Base-by-base conservation (phyloP, 2,888 invertebrate species). In the Abscondita cerata region DNA sequence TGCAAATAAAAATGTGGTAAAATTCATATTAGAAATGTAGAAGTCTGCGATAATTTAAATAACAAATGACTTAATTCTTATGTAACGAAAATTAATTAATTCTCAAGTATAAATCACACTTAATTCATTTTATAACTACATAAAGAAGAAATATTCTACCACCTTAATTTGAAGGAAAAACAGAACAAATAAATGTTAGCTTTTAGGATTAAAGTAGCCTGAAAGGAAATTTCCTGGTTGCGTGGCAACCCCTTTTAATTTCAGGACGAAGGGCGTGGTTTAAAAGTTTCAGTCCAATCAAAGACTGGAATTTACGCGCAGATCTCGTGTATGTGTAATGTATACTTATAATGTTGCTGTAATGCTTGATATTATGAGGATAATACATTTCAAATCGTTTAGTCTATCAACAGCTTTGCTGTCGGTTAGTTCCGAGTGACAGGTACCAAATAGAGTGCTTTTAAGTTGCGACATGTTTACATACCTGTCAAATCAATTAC, bases 301-400 rank as follows among this genome's bases (percentile, higher is more conserved):
- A 53, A 68, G 52, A 33, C 36, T 47, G 63, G 65, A 59, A 68
- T 73, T 69, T 67, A 67, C 76, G 78, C 78, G 78, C 79, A 76
- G 71, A 65, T 72, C 73, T 73, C 71, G 68, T 71, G 72, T 72
- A 70, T 73, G 77, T 77, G 79, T 78, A 80, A 80, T 80, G 78
- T 78, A 78, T 78, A 73, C 79, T 76, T 78, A 78, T 81, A 81
- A 81, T 81, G 78, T 79, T 73, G 74, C 79, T 78, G 81, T 81
- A 81, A 81, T 81, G 79, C 76, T 76, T 72, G 78, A 80, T 79
- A 80, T 81, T 81, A 81, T 80, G 76, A 78, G 75, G 77, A 79
- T 80, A 80, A 80, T 80, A 79, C 79, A 78, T 80, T 80, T 79
- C 76, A 76, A 80, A 81, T 79, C 79, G 80, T 74, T 80, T 79